A percentile compares a stretch with the other conserved stretches of the same genome.
Conservation (phyloP, 1,140 invertebrate genomes). For the Harlomillsia oculata region DNA sequence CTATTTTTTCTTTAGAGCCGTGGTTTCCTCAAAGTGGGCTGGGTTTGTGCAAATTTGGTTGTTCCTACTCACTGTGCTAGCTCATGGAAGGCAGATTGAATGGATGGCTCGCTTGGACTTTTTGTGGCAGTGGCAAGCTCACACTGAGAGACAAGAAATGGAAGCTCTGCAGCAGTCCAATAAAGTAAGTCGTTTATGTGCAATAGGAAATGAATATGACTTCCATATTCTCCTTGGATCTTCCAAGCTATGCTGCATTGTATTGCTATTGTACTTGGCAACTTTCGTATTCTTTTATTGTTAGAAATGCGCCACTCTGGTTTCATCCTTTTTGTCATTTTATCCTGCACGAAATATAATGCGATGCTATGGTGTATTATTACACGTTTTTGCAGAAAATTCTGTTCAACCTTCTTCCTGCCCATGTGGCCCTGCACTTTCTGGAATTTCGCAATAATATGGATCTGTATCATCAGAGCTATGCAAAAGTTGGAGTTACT, state of each 20-base stretch:
- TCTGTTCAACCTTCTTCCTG: slow-evolving; percentile 82
- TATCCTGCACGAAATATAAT: not conserved
- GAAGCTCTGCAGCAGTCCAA: slow-evolving; percentile 79
- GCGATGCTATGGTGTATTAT: too few relatives aligned
- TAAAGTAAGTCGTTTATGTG: slow-evolving; percentile 40
- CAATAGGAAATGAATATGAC: too few relatives aligned
- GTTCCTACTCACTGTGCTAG: slow-evolving; percentile 65
- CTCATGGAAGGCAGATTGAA: slow-evolving; percentile 75
- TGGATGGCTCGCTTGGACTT: slow-evolving; percentile 76
- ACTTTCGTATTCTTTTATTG: not conserved
- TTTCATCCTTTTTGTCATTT: not conserved
- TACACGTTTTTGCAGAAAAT: slow-evolving; percentile 55
- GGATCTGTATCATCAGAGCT: slow-evolving; percentile 90
- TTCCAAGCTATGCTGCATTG: not conserved
- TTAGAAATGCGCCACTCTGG: not conserved
- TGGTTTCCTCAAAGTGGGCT: slow-evolving; percentile 42
- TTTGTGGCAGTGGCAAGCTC: slow-evolving; percentile 70
- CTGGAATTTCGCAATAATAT: slow-evolving; percentile 77
- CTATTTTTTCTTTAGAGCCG: slow-evolving; percentile 31
- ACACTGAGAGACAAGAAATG: slow-evolving; percentile 84
- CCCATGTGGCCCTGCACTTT: slow-evolving; percentile 87
- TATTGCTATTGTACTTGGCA: not conserved
- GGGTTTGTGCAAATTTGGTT: slow-evolving; percentile 58
- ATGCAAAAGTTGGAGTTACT: slow-evolving; percentile 79
- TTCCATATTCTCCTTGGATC: not conserved